These are phyloP conservation scores for Ypsolopha scabrella DNA, from an alignment of 2,888 invertebrate species.

Conservation along the genomic window DNA sequence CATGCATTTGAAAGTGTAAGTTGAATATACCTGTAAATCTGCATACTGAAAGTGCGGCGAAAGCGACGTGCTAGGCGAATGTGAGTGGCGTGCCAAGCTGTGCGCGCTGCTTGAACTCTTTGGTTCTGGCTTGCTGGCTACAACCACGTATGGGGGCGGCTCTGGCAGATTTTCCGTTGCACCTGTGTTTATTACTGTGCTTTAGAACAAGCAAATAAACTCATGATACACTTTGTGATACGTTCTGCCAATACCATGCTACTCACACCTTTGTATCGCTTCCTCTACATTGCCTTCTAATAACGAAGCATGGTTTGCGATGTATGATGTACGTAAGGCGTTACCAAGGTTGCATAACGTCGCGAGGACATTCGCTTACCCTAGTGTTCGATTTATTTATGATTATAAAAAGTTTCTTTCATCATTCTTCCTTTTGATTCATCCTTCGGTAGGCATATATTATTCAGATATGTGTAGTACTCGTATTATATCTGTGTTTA, in stretches of 20 bases:
- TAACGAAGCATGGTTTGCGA: too few relatives aligned
- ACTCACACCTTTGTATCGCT: too few relatives aligned
- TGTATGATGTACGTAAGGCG: too few relatives aligned
- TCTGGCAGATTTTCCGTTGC: constrained; percentile 45
- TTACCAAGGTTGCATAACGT: too few relatives aligned
- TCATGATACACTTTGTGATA: background rate
- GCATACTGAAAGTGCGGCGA: constrained; percentile 40
- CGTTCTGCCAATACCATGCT: background rate
- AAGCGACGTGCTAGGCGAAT: constrained; percentile 43
- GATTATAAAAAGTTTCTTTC: too few relatives aligned
- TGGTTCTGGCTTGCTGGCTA: constrained; percentile 34
- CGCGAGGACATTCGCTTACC: too few relatives aligned
- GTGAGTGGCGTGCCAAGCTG: constrained; percentile 37
- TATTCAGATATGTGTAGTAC: too few relatives aligned
- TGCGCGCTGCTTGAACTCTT: constrained; percentile 47
- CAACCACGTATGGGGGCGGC: constrained; percentile 52
- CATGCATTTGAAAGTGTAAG: background rate
- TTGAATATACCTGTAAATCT: constrained; percentile 40
- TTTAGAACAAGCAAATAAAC: background rate
- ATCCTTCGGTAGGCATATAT: too few relatives aligned
- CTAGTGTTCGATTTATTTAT: too few relatives aligned
- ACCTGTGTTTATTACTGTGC: constrained; percentile 20
- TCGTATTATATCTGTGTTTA: too few relatives aligned
- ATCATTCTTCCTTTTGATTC: too few relatives aligned
- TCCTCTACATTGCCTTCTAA: too few relatives aligned